Evolutionary conservation across 2,113 vertebrate species (phyloP).

Genomic region (Halcyon malimbica): DNA sequence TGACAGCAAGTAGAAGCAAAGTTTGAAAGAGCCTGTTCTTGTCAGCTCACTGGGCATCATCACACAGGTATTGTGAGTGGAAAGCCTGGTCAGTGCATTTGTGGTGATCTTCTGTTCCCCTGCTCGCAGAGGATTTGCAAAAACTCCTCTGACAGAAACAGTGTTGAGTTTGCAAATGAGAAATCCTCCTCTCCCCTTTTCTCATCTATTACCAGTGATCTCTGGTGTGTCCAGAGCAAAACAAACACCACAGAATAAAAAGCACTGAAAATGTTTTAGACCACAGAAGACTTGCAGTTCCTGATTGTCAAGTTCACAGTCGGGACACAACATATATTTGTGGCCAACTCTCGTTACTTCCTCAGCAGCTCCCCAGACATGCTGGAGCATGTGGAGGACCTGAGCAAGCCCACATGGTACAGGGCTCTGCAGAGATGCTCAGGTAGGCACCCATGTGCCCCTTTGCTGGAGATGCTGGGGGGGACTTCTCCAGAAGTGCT

Average conservation of each 20-base stretch:
- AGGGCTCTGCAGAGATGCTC: background rate
- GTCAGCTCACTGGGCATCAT: background rate
- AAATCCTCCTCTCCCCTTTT: background rate
- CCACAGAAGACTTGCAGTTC: background rate
- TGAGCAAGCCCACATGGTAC: rapidly evolving
- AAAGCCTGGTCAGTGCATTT: background rate
- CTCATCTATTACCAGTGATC: background rate
- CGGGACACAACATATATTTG: background rate
- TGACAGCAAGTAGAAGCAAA: background rate
- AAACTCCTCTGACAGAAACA: background rate
- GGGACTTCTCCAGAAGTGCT: background rate
- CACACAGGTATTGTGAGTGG: background rate
- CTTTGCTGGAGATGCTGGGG: background rate
- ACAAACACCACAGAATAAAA: conserved; percentile 25
- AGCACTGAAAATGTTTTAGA: background rate
- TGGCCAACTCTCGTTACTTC: background rate
- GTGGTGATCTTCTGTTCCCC: background rate
- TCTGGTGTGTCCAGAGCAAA: background rate
- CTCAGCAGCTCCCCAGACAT: background rate
- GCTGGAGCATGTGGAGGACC: rapidly evolving
- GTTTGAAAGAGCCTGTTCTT: background rate
- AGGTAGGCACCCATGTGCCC: background rate
- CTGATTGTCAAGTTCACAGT: conserved; percentile 26
- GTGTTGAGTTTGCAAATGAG: background rate
- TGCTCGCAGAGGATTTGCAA: background rate